phyloP scores from a whole-genome alignment of 2,888 invertebrate species.

The Cactoblastis cactorum region DNA sequence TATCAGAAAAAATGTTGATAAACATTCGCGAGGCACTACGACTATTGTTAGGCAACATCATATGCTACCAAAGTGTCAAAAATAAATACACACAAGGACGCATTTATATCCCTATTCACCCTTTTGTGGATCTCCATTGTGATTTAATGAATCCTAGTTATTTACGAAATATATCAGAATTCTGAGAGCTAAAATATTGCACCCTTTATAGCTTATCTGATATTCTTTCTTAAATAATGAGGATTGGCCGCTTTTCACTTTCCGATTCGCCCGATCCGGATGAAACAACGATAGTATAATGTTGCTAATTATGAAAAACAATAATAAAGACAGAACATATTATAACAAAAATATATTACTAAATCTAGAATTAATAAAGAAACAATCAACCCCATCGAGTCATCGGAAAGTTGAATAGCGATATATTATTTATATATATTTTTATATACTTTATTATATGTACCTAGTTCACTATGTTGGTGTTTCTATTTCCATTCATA shows the following conservation, averaged over 20 bases:
- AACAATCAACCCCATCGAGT: slow-evolving; percentile 49
- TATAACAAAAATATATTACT: slow-evolving; percentile 72
- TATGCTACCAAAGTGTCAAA: not conserved
- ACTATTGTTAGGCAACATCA: not conserved
- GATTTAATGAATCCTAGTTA: slow-evolving; percentile 33
- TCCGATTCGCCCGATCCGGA: slow-evolving; percentile 41
- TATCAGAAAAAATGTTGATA: not conserved
- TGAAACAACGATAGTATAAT: slow-evolving; percentile 47
- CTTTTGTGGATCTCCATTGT: slow-evolving; percentile 48
- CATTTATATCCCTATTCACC: slow-evolving; percentile 24
- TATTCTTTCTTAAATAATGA: slow-evolving; percentile 47
- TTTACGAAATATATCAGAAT: slow-evolving; percentile 45
- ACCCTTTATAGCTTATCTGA: slow-evolving; percentile 30
- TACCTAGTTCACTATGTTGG: slow-evolving; percentile 74
- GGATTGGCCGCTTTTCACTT: slow-evolving; percentile 35
- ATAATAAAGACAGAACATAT: slow-evolving; percentile 63
- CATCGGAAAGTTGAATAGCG: slow-evolving; percentile 38
- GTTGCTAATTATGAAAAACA: slow-evolving; percentile 52
- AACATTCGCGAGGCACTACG: not conserved
- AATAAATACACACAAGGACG: slow-evolving; percentile 18
- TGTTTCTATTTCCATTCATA: slow-evolving; percentile 73
- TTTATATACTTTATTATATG: slow-evolving; percentile 56
- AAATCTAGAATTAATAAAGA: slow-evolving; percentile 57
- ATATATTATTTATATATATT: slow-evolving; percentile 48
- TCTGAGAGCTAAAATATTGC: not conserved